Evolutionary conservation across 1,140 invertebrate species (phyloP).

Genomic region (Drosophila tani): DNA sequence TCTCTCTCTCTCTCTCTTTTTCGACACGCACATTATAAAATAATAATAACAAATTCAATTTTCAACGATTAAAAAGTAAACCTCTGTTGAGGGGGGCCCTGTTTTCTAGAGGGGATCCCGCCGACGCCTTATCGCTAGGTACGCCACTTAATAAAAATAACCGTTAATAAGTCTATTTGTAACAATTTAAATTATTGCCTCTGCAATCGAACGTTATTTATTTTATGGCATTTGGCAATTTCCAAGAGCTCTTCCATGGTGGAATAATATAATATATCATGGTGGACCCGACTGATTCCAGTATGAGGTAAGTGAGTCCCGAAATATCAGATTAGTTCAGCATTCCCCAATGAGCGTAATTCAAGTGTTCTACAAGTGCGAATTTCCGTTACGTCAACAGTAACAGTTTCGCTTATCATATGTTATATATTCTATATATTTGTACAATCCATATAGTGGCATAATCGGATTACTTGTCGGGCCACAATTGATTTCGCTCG

Average conservation of each 20-base stretch:
- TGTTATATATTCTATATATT: conserved; percentile 1
- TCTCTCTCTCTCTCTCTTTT: conserved; percentile 3
- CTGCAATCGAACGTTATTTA: conserved; percentile 43
- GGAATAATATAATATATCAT: conserved; percentile 1
- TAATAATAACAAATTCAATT: conserved; percentile 72
- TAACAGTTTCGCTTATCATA: conserved; percentile 19
- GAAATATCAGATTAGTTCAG: conserved; percentile 52
- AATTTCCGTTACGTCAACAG: conserved; percentile 64
- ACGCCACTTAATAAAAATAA: conserved; percentile 82
- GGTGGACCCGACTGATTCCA: conserved; percentile 8
- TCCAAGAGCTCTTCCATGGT: not conserved
- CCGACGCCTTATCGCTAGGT: conserved; percentile 58
- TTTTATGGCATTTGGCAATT: conserved; percentile 25
- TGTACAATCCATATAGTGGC: conserved; percentile 6
- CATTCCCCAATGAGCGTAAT: conserved; percentile 48
- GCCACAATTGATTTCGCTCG: conserved; percentile 37
- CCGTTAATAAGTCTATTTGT: conserved; percentile 77
- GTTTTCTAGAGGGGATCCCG: not conserved
- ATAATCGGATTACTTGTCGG: conserved; percentile 45
- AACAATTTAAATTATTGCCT: conserved; percentile 79
- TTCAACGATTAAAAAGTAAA: conserved; percentile 51
- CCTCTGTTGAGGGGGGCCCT: not conserved
- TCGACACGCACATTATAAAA: conserved; percentile 56
- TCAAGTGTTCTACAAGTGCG: conserved; percentile 50
- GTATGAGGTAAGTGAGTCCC: conserved; percentile 45